Base-by-base conservation (phyloP, 1,140 invertebrate genomes). In the Eumaeus atala region DNA sequence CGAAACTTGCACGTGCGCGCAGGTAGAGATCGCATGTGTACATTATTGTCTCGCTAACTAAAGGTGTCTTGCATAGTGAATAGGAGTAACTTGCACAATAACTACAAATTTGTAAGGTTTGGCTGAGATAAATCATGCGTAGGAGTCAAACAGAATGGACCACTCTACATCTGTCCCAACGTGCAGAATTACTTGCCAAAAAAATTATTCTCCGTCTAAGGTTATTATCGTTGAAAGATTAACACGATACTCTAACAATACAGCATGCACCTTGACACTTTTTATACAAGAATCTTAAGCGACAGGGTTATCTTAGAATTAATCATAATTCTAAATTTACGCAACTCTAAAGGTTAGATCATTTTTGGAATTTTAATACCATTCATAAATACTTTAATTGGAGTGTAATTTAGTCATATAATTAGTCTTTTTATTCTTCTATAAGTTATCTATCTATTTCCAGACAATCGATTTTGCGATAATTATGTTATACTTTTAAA, bases 151-250 rank as follows among this genome's bases (percentile, higher is more conserved):
- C 49, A 77, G 74, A 81, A 85, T 72, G 67, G 58, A 48, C 66
- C 75, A 74, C 77, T 81, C 77, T 69, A 77, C 83, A 86, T 83
- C 83, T 84, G 83, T 66, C 56, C 69, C 47, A 56, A 70, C 42
- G 37, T 53, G 54, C 63, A 62, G 64, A 70, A 81, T 75, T 75
- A 77, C 62, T 62, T 70, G 36, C 53, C 61, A 63, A 82, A 80
- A 78, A 77, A 67, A 38, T 10, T 64, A 74, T 78, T 81, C 76
- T 86, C 67, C 59, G 57, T 63, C 57, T 63, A 67, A 77, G 72
- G 73, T 80, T 75, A 82, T 77, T 74, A n/a, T n/a, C n/a, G 77
- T 77, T 64, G 69, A 67, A 72, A 83, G 79, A 84, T 87, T 84
- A 87, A 84, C 84, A 78, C 77, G 81, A 82, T 82, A 79, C 48